These are phyloP conservation scores for Barbus barbus DNA, from an alignment of 2,113 vertebrate species.

Conservation along the genomic window DNA sequence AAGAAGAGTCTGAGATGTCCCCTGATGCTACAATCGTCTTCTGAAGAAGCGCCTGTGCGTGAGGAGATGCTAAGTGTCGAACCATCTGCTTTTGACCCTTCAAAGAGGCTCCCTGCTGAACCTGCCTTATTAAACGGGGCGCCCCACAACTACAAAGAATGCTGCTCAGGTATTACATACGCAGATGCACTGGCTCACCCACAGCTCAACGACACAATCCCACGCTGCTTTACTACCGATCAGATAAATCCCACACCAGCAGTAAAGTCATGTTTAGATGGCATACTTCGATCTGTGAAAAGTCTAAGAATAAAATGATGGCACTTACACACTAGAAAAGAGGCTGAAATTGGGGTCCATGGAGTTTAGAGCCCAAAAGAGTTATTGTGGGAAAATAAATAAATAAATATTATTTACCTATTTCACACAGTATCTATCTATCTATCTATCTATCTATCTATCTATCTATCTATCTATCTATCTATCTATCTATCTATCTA, in stretches of 20 bases:
- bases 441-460: too few species aligned
- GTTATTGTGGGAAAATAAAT: neutral
- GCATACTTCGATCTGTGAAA: neutral
- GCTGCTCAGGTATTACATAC: constrained; percentile 42
- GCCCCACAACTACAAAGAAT: constrained; percentile 43
- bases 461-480: too few species aligned
- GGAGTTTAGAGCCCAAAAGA: neutral
- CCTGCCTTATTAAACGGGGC: constrained; percentile 42
- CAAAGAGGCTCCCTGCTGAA: constrained; percentile 55
- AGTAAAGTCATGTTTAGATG: neutral
- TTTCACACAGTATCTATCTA: neutral
- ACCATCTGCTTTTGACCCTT: constrained; percentile 71
- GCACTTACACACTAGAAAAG: neutral
- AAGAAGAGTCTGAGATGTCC: constrained; percentile 49
- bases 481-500: too few species aligned
- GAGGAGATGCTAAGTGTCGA: constrained; percentile 62
- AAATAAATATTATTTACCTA: neutral
- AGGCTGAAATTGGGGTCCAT: neutral
- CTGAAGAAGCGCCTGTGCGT: constrained; percentile 47
- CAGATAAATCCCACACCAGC: neutral
- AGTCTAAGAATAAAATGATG: neutral
- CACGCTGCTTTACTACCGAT: neutral
- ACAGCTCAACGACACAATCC: neutral
- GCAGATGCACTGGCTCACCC: constrained; percentile 31
- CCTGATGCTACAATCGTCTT: constrained; percentile 45